Evolutionary conservation across 37 sponge, comb jelly and placozoan genomes (phyloP), one percentile per base, ranked within the genome.

Genomic region (Petrosia ficiformis): DNA sequence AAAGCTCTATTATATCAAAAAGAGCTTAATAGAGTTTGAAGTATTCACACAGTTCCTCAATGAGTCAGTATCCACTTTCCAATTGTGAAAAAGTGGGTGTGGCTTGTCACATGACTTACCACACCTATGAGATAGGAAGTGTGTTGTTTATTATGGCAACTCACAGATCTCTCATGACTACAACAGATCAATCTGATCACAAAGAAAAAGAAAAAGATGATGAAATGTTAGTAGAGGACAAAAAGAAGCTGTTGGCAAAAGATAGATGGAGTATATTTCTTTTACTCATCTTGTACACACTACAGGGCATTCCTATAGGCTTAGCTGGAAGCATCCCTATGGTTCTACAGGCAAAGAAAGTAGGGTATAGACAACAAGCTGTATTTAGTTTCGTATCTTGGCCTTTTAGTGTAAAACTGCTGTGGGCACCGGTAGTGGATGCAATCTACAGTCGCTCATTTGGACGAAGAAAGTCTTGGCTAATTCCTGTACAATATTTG

Each of bases 371-470:
- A 22, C 82, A 95, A 44, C 99, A 97, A 48, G 96, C 96, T 3
- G 36, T 89, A 25, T 95, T 95, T 71, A 89, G 90, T 61, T 57
- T 95, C 43, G 93, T 90, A 16, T 73, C 80, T 34, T 95, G 96
- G 96, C 95, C 90, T 11, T 95, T 95, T 74, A 90, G 84, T 44
- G 37, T 92, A 26, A 97, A 97, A 84, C 88, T 97, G n/a, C 83
- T 97, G 5, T 97, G 95, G 95, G 99, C 99, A 0, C 99, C 99
- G 1, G 42, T 97, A 3, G 99, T 97, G 0, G 99, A 97, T 70
- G 67, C 83, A 6, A 25, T 91, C 40, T 97, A 92, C 79, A 90
- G 76, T 52, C 64, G 65, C 1, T 67, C 74, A 8, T 71, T 97
- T 36, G 99, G 99, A 0, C 74, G 99, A 16, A 70, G 99, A 43